Evolutionary conservation across 2,797 vertebrate species (phyloP), one percentile per base, ranked within the genome.

Genomic region (Phrynocephalus forsythii): DNA sequence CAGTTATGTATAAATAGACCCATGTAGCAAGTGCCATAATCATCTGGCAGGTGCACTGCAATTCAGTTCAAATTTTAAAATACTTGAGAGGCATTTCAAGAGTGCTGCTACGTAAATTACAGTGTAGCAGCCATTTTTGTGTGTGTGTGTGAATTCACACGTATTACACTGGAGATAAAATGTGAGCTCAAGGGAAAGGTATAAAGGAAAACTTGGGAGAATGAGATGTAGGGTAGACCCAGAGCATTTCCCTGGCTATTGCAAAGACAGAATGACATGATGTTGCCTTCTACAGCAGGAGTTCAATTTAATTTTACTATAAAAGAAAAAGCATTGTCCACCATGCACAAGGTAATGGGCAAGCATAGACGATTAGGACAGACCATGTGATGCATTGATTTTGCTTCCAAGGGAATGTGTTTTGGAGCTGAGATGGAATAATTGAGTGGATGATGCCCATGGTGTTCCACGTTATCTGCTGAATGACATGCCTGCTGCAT

Each of bases 1-100:
- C 60, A 33, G 5, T 22, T 22, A 48, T 84, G 84, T 66, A 88
- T 84, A 88, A 80, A 80, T 88, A 73, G 69, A 80, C 22, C 4
- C 73, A 26, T 52, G 8, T 28, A 80, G 60, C 22, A 79, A 50
- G 28, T 38, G 66, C 63, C 20, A 48, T 73, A 26, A 26, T 80
- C 69, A 80, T 67, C 60, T 52, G 22, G 38, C 10, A 85, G 22
- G 44, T 88, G 69, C 44, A 52, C 15, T 80, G 18, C 22, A 80
- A 80, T 80, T 80, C 69, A 73, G 5, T 28, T 38, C 66, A 80
- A 73, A 52, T 79, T 72, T 50, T 50, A 72, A 79, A 76, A 78
- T 52, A 78, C n/a, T 69, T 24, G 22, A 75, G 71, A 75, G 10
- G 26, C 75, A 18, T 71, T 48, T 30, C 24, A 72, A 84, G 15